Evolutionary conservation across 2,888 invertebrate species (phyloP).

Genomic region (Metellina segmentata): DNA sequence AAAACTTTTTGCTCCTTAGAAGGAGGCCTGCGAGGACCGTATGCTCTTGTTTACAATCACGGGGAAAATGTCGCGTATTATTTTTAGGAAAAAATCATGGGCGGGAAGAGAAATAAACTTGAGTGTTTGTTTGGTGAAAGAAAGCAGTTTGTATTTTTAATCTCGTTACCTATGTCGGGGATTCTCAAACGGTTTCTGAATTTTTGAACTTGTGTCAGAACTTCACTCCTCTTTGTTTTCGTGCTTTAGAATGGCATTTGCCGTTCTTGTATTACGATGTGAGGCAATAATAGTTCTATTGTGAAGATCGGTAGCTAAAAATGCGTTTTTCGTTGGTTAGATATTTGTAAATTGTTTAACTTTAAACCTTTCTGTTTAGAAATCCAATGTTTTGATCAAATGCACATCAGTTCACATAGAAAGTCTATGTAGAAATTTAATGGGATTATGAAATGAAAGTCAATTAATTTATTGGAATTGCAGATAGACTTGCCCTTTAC

Average conservation of each 20-base stretch:
- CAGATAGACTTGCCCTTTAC: no score
- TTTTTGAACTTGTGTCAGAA: neutral
- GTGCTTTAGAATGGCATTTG: neutral
- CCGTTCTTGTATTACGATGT: neutral
- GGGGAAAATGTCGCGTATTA: conserved; percentile 33
- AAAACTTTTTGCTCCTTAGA: conserved; percentile 60
- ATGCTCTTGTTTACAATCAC: conserved; percentile 67
- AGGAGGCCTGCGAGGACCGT: conserved; percentile 55
- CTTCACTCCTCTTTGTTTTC: neutral
- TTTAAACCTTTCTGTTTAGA: neutral
- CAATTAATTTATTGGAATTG: no score
- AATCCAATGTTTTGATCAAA: neutral
- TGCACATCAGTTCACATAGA: no score
- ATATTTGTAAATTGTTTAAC: neutral
- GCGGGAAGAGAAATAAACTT: neutral
- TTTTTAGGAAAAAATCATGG: conserved; percentile 58
- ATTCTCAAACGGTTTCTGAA: neutral
- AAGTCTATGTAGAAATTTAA: no score
- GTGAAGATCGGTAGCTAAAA: no score
- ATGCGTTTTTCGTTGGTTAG: no score
- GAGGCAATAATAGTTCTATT: no score
- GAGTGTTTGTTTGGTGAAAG: conserved; percentile 35
- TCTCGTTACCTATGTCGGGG: neutral
- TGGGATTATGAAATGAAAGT: no score
- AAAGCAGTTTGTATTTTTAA: conserved; percentile 32